Evolutionary conservation across 1,140 invertebrate species (phyloP), one percentile per base, ranked within the genome.

Genomic region (Melipona quadrifasciata): DNA sequence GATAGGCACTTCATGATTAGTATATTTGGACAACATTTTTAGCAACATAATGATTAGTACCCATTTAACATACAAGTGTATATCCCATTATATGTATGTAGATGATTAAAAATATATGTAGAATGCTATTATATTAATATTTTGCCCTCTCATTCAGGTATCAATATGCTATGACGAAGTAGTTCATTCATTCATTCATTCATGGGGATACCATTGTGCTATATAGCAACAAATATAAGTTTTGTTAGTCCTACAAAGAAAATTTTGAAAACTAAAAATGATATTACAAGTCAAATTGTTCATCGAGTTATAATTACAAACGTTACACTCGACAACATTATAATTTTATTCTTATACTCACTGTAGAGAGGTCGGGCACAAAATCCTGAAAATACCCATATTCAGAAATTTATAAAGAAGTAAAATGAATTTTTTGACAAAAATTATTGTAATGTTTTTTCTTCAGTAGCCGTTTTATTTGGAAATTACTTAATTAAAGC

Each of bases 301-400:
- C 86, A 91, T 91, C 87, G 86, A 91, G 89, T 92, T 92, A 92
- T 92, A 86, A 91, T 92, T 87, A 89, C 92, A 94, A 94, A 93
- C 90, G 90, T 91, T 93, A 90, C 94, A 95, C 94, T 94, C 93
- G 91, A 91, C 90, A 67, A 67, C 31, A 11, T 67, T 67, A 67
- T 31, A 95, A 92, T 92, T 84, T 92, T 84, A 87, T 83, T 89
- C 89, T 92, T 91, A 95, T 95, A 95, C 95, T 95, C 94, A 95
- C 95, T 94, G 95, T 95, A 90, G 93, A 92, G 91, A 95, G 92
- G 92, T 94, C 95, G 92, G 94, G 93, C 92, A 94, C 94, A 95
- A 95, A 94, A 92, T 95, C 95, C 95, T 95, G 95, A 94, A 95
- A 95, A 95, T 91, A 94, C 91, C 90, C 93, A 95, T 92, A 92